phyloP scores from a whole-genome alignment of 2,797 vertebrate species.

The Hoplostethus atlanticus region DNA sequence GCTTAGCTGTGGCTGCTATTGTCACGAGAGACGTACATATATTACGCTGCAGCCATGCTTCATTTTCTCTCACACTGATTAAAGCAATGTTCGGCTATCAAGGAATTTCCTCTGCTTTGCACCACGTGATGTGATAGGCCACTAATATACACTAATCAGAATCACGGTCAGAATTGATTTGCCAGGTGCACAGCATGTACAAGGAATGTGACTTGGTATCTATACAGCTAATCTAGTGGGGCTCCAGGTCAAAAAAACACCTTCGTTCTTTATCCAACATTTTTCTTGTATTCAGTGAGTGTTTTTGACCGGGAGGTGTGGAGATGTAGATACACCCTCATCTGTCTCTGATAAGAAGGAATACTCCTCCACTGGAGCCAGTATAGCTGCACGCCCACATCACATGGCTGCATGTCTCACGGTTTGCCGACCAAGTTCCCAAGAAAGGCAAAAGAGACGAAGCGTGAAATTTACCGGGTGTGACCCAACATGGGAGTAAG shows the following conservation, averaged over 20 bases:
- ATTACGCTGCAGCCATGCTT: background rate
- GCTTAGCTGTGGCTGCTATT: constrained; percentile 26
- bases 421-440: constrained; percentile 23
- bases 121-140: background rate
- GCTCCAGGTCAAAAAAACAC: constrained; percentile 21
- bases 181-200: constrained; percentile 3
- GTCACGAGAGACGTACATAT: constrained; percentile 15
- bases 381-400: constrained; percentile 22
- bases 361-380: constrained; percentile 23
- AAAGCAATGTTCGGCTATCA: too few species aligned
- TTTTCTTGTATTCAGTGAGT: constrained; percentile 23
- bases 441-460: constrained; percentile 15
- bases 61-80: background rate
- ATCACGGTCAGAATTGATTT: constrained; percentile 1
- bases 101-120: background rate
- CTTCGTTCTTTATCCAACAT: constrained; percentile 27
- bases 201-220: constrained; percentile 18
- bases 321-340: constrained; percentile 28
- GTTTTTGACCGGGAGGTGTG: constrained; percentile 20
- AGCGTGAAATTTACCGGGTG: constrained; percentile 4
- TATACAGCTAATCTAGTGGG: constrained; percentile 14
- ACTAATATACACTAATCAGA: constrained; percentile 16
- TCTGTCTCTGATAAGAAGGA: constrained; percentile 38
- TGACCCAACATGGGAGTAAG: too few species aligned
- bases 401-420: constrained; percentile 21